Base-by-base conservation (phyloP, 2,888 invertebrate species). In the Yponomeuta cagnagella region DNA sequence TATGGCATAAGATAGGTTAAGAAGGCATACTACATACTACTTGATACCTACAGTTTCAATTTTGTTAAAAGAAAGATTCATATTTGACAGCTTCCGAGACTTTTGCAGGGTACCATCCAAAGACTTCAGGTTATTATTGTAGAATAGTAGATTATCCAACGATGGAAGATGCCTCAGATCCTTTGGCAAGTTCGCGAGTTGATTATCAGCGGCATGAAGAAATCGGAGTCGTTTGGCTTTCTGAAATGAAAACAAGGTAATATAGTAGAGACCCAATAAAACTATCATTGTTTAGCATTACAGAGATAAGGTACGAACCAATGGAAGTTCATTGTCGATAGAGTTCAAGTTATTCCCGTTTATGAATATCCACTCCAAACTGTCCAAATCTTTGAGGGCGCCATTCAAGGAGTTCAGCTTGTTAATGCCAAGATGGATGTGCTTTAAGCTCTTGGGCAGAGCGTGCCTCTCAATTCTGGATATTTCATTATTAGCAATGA, bases 321-420 rank as follows among this genome's bases (percentile, higher is more conserved):
- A 90, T 2, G 97, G 97, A 73, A 97, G 83, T 85, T 97, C 95
- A 68, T 95, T 94, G 69, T 97, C 97, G 76, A 97, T 90, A 48
- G 95, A 93, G 72, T 94, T 94, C 72, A 97, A 89, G 76, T 95
- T 93, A 84, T 97, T 97, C 71, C 94, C 93, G 80, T 96, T 96
- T 70, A 97, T 94, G 76, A 96, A 95, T 69, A 97, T 92, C 94
- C 96, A 96, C 78, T 95, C 95, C 73, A 97, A 87, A 73, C 95
- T 93, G 73, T 94, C 94, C 69, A 97, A 87, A 72, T 96, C 94
- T 73, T 95, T 93, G n/a, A 97, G 84, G 1, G 96, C 96, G n/a
- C 95, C 95, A 80, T 97, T 97, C 71, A 97, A 85, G 70, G 93
- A 93, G 72, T 90, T 94, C 67, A 97, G 90, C 77, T 95, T 94